Conservation (phyloP, 2,888 invertebrate genomes). For the Aphelenchoides bicaudatus region DNA sequence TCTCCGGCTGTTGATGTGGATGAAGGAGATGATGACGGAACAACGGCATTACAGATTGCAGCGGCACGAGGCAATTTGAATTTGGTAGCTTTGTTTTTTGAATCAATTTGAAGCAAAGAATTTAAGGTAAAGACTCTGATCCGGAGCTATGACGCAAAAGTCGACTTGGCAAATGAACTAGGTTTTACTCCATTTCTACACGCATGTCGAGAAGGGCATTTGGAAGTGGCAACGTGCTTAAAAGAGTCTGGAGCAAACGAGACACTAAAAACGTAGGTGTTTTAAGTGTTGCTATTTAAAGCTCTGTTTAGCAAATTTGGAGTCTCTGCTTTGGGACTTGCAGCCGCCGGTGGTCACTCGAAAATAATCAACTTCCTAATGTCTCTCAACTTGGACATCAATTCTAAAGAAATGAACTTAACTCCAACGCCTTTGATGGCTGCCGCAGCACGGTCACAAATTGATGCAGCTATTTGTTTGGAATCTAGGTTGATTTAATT, state of each 20-base stretch:
- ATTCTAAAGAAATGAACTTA: conserved; percentile 22
- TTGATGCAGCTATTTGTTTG: conserved; percentile 32
- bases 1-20: conserved; percentile 50
- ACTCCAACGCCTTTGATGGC: conserved; percentile 50
- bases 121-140: conserved; percentile 41
- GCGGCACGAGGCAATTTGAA: conserved; percentile 47
- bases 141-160: conserved; percentile 41
- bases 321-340: conserved; percentile 29
- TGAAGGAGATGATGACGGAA: conserved; percentile 48
- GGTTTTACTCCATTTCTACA: conserved; percentile 54
- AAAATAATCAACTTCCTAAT: conserved; percentile 30
- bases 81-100: conserved; percentile 33
- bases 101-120: conserved; percentile 1
- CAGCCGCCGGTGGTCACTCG: conserved; percentile 31
- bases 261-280: conserved; percentile 36
- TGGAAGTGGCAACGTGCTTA: conserved; percentile 46
- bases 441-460: conserved; percentile 40
- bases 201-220: conserved; percentile 52
- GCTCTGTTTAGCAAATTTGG: conserved; percentile 21
- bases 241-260: conserved; percentile 48
- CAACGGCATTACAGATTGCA: conserved; percentile 54
- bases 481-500: conserved; percentile 19
- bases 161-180: conserved; percentile 37
- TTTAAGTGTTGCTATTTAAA: conserved; percentile 20
- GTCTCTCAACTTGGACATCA: conserved; percentile 20